Conservation (phyloP, 2,113 vertebrate genomes). For the Cynopterus brachyotis region DNA sequence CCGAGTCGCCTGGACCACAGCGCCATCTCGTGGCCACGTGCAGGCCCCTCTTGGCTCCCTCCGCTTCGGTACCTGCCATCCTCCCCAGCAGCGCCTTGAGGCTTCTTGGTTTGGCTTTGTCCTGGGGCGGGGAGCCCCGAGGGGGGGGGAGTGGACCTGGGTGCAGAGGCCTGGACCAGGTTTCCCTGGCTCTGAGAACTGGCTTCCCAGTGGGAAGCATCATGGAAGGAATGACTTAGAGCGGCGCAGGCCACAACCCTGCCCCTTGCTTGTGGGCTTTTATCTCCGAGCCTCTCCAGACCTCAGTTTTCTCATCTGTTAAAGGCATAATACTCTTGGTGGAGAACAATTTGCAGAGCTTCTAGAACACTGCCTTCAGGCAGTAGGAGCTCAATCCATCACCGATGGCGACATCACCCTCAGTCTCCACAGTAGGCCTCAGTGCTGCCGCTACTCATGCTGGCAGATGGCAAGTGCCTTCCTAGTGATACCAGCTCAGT, state of each 20-base stretch:
- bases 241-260: not conserved
- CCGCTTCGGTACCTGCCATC: fast-evolving
- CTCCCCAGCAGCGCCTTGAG: not conserved
- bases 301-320: not conserved
- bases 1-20: conserved; percentile 12
- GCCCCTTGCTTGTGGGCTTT: not conserved
- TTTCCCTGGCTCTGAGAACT: not conserved
- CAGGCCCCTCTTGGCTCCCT: not conserved
- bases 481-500: not conserved
- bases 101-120: not conserved
- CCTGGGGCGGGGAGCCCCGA: too few relatives aligned
- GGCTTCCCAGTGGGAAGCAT: not conserved
- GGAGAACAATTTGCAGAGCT: not conserved
- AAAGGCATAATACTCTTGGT: not conserved
- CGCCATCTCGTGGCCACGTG: conserved; percentile 54
- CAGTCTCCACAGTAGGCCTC: not conserved
- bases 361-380: not conserved
- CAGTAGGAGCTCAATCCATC: not conserved
- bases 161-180: not conserved
- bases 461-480: not conserved
- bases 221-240: not conserved
- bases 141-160: not conserved
- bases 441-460: not conserved
- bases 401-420: not conserved
- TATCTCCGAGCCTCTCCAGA: not conserved